Conservation (phyloP, 2,797 vertebrate species). For the Eutrigla gurnardus region DNA sequence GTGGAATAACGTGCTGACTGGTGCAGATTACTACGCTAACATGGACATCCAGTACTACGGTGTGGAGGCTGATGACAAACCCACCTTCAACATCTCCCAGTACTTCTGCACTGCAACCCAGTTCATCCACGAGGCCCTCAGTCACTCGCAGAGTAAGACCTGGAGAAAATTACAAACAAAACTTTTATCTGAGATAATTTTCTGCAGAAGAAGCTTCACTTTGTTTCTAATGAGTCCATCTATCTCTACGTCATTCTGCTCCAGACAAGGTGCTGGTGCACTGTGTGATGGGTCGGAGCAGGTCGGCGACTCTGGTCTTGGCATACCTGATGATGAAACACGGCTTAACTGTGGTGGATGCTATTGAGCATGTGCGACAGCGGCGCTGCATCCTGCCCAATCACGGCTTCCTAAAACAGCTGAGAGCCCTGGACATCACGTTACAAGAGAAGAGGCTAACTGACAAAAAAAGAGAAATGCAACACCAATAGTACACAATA, state of each 20-base stretch:
- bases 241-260: slow-evolving; percentile 15
- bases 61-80: slow-evolving; percentile 92
- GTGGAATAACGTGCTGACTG: slow-evolving; percentile 92
- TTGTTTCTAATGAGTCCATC: background rate
- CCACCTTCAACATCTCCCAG: slow-evolving; percentile 90
- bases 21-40: slow-evolving; percentile 87
- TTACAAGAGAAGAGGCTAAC: slow-evolving; percentile 85
- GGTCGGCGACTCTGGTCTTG: slow-evolving; percentile 90
- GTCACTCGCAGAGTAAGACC: slow-evolving; percentile 87
- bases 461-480: slow-evolving; percentile 63
- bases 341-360: slow-evolving; percentile 90
- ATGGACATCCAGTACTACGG: slow-evolving; percentile 89
- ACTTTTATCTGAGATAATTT: background rate
- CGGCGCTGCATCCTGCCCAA: slow-evolving; percentile 93
- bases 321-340: slow-evolving; percentile 93
- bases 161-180: background rate
- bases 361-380: slow-evolving; percentile 89
- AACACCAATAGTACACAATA: slow-evolving; percentile 28
- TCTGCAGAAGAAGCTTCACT: background rate
- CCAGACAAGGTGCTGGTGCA: slow-evolving; percentile 93
- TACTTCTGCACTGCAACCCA: slow-evolving; percentile 89
- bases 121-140: slow-evolving; percentile 90
- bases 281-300: slow-evolving; percentile 95
- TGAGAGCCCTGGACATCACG: slow-evolving; percentile 89
- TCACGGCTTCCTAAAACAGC: slow-evolving; percentile 93